Evolutionary conservation across 2,113 vertebrate genomes (phyloP), one percentile per base, ranked within the genome.

Genomic region (Rhea pennata): DNA sequence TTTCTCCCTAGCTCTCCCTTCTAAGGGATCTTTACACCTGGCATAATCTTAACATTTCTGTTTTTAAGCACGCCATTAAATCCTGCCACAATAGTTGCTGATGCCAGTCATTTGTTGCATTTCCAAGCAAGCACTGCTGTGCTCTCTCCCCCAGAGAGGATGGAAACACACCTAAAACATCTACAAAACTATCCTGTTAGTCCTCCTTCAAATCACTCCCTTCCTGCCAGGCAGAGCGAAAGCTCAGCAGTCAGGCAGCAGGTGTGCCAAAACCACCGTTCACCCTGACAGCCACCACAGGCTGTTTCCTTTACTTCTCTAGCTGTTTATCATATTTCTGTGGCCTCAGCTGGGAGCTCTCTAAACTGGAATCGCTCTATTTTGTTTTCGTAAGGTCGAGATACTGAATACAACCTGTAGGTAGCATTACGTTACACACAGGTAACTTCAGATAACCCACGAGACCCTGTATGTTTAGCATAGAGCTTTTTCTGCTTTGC

Each of bases 251-350:
- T 12, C 2, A 87, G 88, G 95, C 90, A 84, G 86, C 96, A 96
- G 91, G 95, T 97, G 77, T 87, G 95, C 96, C 93, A 96, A 92
- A 95, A 73, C 71, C 91, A 96, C 92, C 92, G 95, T 91, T 93
- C 91, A 96, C 72, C 23, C 1, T 87, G 92, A 86, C 94, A 96
- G 96, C 87, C 96, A 79, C 88, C 86, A 95, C 93, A 84, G 81
- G 70, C 92, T 94, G 93, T 81, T 95, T 94, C 95, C 93, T 92
- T 69, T 10, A 5, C 76, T 95, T 36, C 86, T 69, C 86, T 69
- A 67, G 56, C 83, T 87, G 39, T 56, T 74, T 94, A 50, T 61
- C 65, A 80, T 21, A 19, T 42, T 81, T 24, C 92, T 56, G 54
- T 46, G 53, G 73, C 88, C 88, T 87, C 19, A 48, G 40, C 1